Evolutionary conservation across 2,888 invertebrate species (phyloP).

Genomic region (Heliconius hortense): DNA sequence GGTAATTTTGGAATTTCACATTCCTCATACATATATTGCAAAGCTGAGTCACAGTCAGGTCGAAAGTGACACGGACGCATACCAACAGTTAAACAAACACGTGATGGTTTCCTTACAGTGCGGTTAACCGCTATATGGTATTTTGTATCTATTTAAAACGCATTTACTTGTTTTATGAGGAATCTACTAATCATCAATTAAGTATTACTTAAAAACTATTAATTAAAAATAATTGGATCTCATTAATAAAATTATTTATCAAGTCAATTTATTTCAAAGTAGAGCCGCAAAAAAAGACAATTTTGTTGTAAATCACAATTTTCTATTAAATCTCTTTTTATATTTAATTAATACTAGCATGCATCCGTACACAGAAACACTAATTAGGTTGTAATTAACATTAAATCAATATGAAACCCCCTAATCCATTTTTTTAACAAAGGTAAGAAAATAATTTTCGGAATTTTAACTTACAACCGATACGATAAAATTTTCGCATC

Average conservation of each 20-base stretch:
- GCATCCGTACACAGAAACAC: background rate
- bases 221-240: slow-evolving; percentile 18
- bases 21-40: slow-evolving; percentile 34
- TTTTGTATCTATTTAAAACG: slow-evolving; percentile 12
- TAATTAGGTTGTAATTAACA: background rate
- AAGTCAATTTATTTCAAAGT: background rate
- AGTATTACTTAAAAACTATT: background rate
- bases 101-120: slow-evolving; percentile 29
- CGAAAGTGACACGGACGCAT: slow-evolving; percentile 38
- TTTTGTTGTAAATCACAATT: background rate
- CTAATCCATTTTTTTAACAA: background rate
- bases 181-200: background rate
- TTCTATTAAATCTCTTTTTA: background rate
- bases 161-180: background rate
- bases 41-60: slow-evolving; percentile 36
- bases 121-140: slow-evolving; percentile 18
- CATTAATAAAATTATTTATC: background rate
- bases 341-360: background rate
- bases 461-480: background rate
- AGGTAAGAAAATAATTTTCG: background rate
- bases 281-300: background rate
- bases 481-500: background rate
- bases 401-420: background rate
- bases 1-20: slow-evolving; percentile 38
- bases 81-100: slow-evolving; percentile 40